Conservation (phyloP, 2,113 vertebrate species). For the Piprites chloris region DNA sequence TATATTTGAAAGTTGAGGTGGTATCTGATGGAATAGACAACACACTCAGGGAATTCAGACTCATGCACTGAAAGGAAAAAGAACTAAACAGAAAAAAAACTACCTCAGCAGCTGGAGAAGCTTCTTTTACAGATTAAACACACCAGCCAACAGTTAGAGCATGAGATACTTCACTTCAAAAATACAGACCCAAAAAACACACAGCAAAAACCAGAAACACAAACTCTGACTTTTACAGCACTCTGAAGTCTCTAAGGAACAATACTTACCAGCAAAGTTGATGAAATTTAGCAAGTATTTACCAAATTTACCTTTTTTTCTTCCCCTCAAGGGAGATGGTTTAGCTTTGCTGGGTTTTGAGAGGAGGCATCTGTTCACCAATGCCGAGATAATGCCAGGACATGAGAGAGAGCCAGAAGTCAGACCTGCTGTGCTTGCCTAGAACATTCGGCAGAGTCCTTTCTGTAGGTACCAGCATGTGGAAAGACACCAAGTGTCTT, state of each 20-base stretch:
- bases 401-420: not conserved
- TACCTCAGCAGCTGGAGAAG: not conserved
- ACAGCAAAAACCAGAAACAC: not conserved
- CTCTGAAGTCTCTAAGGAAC: not conserved
- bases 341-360: not conserved
- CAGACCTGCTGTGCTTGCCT: not conserved
- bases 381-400: not conserved
- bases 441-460: not conserved
- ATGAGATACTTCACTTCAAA: not conserved
- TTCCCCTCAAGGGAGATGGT: not conserved
- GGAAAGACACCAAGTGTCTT: not conserved
- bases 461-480: accelerated
- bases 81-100: not conserved
- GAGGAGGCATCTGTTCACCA: not conserved
- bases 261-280: not conserved
- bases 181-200: not conserved
- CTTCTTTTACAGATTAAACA: not conserved
- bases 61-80: not conserved
- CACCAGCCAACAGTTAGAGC: not conserved
- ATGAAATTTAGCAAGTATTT: not conserved
- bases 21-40: not conserved
- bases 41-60: not conserved
- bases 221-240: not conserved
- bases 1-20: not conserved
- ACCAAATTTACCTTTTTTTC: not conserved